Percentiles rank a stretch among this genome's conserved stretches.
Conservation (phyloP, 2,797 vertebrate genomes). For the Chiroxiphia lanceolata region DNA sequence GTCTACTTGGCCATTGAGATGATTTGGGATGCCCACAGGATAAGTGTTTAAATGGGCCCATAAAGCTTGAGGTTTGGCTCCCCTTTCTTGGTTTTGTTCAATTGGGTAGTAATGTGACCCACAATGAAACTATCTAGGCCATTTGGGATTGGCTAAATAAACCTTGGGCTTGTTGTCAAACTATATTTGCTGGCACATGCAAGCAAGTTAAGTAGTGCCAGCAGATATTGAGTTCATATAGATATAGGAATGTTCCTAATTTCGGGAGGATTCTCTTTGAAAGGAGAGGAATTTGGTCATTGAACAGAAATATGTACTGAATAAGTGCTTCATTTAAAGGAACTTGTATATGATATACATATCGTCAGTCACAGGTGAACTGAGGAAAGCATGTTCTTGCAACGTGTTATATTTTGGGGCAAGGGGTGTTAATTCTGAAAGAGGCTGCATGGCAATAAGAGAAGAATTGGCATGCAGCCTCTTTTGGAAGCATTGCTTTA, state of each 20-base stretch:
- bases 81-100: not conserved
- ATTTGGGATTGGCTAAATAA: conserved; percentile 40
- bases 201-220: not conserved
- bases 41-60: not conserved
- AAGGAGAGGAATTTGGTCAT: not conserved
- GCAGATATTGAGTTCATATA: not conserved
- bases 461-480: not conserved
- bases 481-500: not conserved
- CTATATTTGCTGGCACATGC: not conserved
- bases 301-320: not conserved
- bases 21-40: conserved; percentile 14
- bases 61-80: conserved; percentile 58
- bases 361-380: not conserved
- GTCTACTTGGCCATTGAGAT: not conserved
- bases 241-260: not conserved
- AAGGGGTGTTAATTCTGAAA: not conserved
- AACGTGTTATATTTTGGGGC: not conserved
- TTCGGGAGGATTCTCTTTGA: not conserved
- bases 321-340: not conserved
- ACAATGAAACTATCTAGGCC: not conserved
- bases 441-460: not conserved
- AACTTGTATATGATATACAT: not conserved
- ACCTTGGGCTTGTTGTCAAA: conserved; percentile 32
- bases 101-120: conserved; percentile 1
- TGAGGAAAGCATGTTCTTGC: not conserved